Conservation (phyloP, 2,113 vertebrate genomes). For the Castor canadensis region DNA sequence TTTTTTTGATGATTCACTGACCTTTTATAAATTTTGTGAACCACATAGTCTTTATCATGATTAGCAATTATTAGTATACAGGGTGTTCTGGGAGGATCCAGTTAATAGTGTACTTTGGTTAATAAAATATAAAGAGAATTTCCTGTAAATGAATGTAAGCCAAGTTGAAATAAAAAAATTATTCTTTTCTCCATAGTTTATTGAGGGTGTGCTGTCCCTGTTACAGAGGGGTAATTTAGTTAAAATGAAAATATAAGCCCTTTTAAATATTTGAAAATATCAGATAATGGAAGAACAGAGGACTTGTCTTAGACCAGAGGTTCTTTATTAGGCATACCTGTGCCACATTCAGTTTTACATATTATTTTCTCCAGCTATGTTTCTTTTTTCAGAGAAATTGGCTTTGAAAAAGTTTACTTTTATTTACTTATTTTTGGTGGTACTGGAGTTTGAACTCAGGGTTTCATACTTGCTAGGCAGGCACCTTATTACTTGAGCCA, state of each 20-base stretch:
- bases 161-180: conserved; percentile 38
- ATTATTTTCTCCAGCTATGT: not conserved
- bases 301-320: not conserved
- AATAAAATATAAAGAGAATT: not conserved
- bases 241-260: conserved; percentile 16
- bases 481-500: no score
- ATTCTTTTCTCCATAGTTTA: not conserved
- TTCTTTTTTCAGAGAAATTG: not conserved
- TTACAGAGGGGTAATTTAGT: not conserved
- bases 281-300: conserved; percentile 14
- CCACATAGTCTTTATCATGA: not conserved
- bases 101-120: not conserved
- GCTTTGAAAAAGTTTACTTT: conserved; percentile 23
- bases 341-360: not conserved
- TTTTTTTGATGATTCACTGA: not conserved
- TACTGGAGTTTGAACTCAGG: no score
- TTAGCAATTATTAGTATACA: not conserved
- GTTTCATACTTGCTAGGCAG: no score
- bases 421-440: no score
- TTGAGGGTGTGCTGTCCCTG: not conserved
- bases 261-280: conserved; percentile 37
- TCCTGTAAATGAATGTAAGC: not conserved
- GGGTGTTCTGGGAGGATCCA: not conserved
- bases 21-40: not conserved
- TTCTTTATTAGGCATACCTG: not conserved